Base-by-base conservation (phyloP, 1,140 invertebrate species). In the Neodiprion virginianus region DNA sequence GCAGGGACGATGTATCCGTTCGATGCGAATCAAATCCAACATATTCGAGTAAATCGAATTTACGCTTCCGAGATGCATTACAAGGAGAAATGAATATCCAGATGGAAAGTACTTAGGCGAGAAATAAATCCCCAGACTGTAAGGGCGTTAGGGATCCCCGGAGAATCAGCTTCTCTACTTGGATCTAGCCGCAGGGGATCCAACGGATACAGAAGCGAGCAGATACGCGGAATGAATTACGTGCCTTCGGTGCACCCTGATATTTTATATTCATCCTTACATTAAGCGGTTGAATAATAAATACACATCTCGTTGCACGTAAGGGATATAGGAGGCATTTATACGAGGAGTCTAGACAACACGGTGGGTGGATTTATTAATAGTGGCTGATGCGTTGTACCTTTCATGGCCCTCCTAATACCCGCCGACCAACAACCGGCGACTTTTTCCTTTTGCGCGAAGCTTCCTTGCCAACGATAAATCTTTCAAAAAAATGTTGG, bases 381-480 rank as follows among this genome's bases (percentile, higher is more conserved):
- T 61, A 61, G 53, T 61, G 8, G 53, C 11, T 61, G 11, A 40
- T 14, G 28, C 28, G 28, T 40, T 40, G 28, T 40, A 40, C 28
- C 28, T 40, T 40, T 40, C 28, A 40, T 40, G 28, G 28, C 28
- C 28, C 28, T 21, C 28, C 5, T 40, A 12, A 12, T 17, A 61
- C 53, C 53, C n/a, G 11, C 53, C 53, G 53, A 61, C 53, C 53
- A 61, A 61, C 53, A 61, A 61, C 5, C 53, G 53, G 53, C 53
- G 5, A 61, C 53, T 61, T 61, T 61, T 61, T 61, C 53, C 53
- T 61, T 61, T 8, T 61, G 8, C n/a, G 53, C 53, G 8, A 40
- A 40, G 11, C 76, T 75, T 74, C 61, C 23, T 78, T 78, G 75
- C 76, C 71, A 78, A 67, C 75, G 61, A 76, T 80, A 79, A 77